These are phyloP conservation scores for Tenthredo notha DNA, from an alignment of 2,888 invertebrate genomes.

Conservation along the genomic window DNA sequence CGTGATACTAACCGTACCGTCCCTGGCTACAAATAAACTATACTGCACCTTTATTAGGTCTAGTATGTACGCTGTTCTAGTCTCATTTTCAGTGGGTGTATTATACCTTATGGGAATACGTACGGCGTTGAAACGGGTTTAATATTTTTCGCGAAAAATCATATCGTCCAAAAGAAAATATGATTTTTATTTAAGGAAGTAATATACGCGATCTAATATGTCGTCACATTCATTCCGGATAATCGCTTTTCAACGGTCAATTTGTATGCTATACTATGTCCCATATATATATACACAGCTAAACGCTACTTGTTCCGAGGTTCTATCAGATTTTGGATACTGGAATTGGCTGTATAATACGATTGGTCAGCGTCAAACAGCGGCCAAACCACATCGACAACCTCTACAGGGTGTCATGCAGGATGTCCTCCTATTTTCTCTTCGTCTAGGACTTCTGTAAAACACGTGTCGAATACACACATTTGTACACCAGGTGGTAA, in stretches of 20 bases:
- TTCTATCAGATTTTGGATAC: constrained; percentile 44
- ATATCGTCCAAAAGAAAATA: neutral
- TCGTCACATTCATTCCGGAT: neutral
- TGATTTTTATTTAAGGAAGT: neutral
- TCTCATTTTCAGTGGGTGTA: neutral
- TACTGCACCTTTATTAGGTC: constrained; percentile 22
- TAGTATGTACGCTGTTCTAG: constrained; percentile 10
- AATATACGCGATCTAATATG: neutral
- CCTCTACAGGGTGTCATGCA: neutral
- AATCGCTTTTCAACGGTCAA: neutral
- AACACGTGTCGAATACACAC: neutral
- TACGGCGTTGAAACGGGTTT: neutral
- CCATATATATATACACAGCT: neutral
- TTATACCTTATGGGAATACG: neutral
- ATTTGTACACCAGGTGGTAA: neutral
- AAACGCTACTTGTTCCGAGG: constrained; percentile 26
- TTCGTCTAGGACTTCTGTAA: neutral
- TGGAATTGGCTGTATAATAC: constrained; percentile 47
- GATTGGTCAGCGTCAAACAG: constrained; percentile 41
- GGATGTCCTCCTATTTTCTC: constrained; percentile 14
- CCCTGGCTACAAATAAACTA: constrained; percentile 15
- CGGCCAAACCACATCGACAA: constrained; percentile 40
- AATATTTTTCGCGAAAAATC: neutral
- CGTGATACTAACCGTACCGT: constrained; percentile 37
- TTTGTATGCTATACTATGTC: neutral